Base-by-base conservation (phyloP, 1,140 invertebrate species). In the Scaptodrosophila lebanonensis region DNA sequence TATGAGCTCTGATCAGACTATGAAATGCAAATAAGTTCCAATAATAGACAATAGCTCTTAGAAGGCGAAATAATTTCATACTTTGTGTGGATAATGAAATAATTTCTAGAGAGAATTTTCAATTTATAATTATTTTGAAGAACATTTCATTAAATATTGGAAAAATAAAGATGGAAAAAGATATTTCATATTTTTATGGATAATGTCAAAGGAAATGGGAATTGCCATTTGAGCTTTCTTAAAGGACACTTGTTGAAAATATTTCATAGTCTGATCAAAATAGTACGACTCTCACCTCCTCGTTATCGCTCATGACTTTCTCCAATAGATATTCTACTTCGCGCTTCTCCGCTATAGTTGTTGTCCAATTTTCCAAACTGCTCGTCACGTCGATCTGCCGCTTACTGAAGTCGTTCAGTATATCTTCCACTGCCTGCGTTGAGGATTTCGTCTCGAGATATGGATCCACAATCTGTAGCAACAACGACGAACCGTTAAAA, bases 361-460 rank as follows among this genome's bases (percentile, higher is more conserved):
- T 89, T 57, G 91, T 90, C 90, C 92, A 93, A 70, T 90, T 91
- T 71, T 94, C 90, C 90, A 92, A 92, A 52, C 90, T 90, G 58
- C 91, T 90, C 27, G 90, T 91, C 17, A 94, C 88, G 45, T 89
- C 88, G 57, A 91, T 87, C 85, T 93, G 93, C 13, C 91, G 88
- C 82, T 91, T 90, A 48, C 90, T 90, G 66, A 94, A 91, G 47
- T 92, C 90, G 69, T 93, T 91, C 59, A 95, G 85, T 33, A 93
- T 89, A 11, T 90, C 91, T 84, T 94, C 91, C 32, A 95, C 91
- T 70, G 91, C 92, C 33, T 90, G 83, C 66, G 91, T 88, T 52
- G 94, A 91, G 73, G 90, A 89, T 50, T 91, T 90, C 44, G 92
- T 88, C 85, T 95, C 92, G 56, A 96, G 89, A 88, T 93, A 91